Evolutionary conservation across 2,113 vertebrate species (phyloP).

Genomic region (Lepus europaeus): DNA sequence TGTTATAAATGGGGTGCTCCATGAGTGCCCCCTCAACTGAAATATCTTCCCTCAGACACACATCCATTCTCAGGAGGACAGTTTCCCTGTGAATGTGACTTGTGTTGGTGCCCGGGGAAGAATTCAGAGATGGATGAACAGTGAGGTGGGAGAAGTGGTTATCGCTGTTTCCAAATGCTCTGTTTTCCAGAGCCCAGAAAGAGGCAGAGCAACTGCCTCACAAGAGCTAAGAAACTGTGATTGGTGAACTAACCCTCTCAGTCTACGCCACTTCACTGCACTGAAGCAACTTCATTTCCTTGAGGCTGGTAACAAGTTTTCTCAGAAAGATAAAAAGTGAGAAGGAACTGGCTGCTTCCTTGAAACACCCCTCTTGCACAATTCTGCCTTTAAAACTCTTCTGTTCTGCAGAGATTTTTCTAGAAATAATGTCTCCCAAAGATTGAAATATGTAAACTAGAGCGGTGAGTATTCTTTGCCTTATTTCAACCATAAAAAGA

Average conservation of each 20-base stretch:
- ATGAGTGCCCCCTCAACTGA: background rate
- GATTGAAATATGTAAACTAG: background rate
- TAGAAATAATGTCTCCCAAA: background rate
- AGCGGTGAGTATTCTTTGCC: background rate
- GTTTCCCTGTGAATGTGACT: background rate
- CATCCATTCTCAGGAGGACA: background rate
- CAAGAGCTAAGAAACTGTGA: background rate
- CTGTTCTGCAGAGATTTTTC: conserved; percentile 49
- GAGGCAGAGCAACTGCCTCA: background rate
- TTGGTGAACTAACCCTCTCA: background rate
- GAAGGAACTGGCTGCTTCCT: background rate
- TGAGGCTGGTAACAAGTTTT: background rate
- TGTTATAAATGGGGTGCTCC: background rate
- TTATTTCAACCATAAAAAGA: conserved; percentile 10
- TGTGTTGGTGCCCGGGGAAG: conserved; percentile 26
- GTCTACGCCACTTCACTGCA: background rate
- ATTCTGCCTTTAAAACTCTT: background rate
- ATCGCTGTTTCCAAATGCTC: conserved; percentile 30
- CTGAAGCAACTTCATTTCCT: background rate
- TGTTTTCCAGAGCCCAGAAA: background rate
- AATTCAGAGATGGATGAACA: conserved; percentile 38
- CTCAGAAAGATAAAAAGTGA: background rate
- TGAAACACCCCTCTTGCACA: background rate
- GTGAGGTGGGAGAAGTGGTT: background rate
- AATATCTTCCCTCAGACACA: background rate